Evolutionary conservation across 2,888 invertebrate genomes (phyloP).

Genomic region (Apamea sordens): DNA sequence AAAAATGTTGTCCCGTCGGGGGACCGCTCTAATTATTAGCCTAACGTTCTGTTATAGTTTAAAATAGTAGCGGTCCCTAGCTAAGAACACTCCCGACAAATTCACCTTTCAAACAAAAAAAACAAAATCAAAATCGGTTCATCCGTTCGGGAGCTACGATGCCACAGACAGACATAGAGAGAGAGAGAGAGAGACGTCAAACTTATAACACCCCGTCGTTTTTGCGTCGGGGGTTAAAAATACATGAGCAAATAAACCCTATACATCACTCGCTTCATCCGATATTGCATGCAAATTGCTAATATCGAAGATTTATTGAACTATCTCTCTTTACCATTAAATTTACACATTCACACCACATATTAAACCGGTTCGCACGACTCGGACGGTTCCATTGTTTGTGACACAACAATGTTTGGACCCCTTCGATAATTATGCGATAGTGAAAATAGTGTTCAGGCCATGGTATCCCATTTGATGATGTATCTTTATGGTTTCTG

Average conservation of each 20-base stretch:
- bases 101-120: too few relatives aligned
- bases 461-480: constrained; percentile 9
- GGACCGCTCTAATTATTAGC: too few relatives aligned
- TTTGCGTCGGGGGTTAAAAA: too few relatives aligned
- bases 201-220: too few relatives aligned
- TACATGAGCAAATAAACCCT: constrained; percentile 36
- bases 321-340: constrained; percentile 51
- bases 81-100: too few relatives aligned
- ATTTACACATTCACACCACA: constrained; percentile 63
- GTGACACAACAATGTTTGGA: constrained; percentile 44
- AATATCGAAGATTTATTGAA: constrained; percentile 66
- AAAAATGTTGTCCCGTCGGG: too few relatives aligned
- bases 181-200: too few relatives aligned
- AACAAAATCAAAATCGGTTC: too few relatives aligned
- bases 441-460: constrained; percentile 48
- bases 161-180: too few relatives aligned
- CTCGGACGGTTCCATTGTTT: constrained; percentile 44
- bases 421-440: constrained; percentile 31
- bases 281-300: constrained; percentile 65
- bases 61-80: too few relatives aligned
- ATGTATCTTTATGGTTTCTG: constrained; percentile 23
- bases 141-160: too few relatives aligned
- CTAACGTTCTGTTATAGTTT: too few relatives aligned
- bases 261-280: constrained; percentile 52
- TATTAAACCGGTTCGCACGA: constrained; percentile 52